Evolutionary conservation across 1,140 invertebrate species (phyloP), one percentile per base, ranked within the genome.

Genomic region (Drosophila ercepeae): DNA sequence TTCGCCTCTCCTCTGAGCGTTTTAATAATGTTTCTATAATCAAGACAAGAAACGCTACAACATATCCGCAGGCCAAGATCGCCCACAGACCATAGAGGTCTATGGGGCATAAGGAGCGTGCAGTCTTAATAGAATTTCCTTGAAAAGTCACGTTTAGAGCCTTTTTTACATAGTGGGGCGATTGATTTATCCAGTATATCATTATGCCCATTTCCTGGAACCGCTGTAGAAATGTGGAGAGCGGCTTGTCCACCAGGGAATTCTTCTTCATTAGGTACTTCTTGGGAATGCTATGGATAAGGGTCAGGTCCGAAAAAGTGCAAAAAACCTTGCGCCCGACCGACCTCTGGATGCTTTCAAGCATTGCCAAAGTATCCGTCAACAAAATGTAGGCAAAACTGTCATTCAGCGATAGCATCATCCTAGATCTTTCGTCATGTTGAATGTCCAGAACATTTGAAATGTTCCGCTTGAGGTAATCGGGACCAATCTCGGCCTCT

Each of bases 41-140:
- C 5, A 36, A 36, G 13, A 36, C 34, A 1, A 36, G 8, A 13
- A 5, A 7, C 3, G 34, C 34, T 4, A 36, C 5, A 6, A 3
- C 34, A 36, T 36, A 6, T 3, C 34, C 34, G 9, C 27, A 29
- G 2, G 7, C 27, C 34, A 36, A n/a, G 34, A 36, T 13, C 0
- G 13, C 9, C 39, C 58, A 70, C 3, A 75, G 9, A 23, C 36
- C 61, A 1, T 19, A 18, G 0, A 76, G 6, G 27, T 70, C 64
- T 0, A 5, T 4, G 0, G 70, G 1, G 0, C 8, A 27, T 3
- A 76, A 29, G 6, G 74, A 2, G 8, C 7, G 1, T 29, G 23
- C 1, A 5, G 16, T 16, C 11, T 5, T 41, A 9, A 7, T 18
- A 1, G 11, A 6, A 8, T 4, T 25, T 3, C 3, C 1, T 7